Evolutionary conservation across 2,797 vertebrate genomes (phyloP).

Genomic region (Hybognathus amarus): DNA sequence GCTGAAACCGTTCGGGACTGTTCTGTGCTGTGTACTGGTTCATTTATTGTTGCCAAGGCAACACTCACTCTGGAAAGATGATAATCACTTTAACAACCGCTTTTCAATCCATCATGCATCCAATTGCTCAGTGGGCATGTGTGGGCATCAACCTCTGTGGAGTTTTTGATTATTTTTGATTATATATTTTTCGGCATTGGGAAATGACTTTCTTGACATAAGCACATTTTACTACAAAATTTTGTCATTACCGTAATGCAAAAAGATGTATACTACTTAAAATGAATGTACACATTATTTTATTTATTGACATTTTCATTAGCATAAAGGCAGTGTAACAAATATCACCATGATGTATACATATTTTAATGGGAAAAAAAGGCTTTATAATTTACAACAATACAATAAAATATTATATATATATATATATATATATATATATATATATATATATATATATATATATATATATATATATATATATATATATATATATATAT

Average conservation of each 20-base stretch:
- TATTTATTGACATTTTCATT: neutral
- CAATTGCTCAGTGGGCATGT: neutral
- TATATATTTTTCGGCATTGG: too few relatives aligned
- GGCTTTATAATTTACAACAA: too few relatives aligned
- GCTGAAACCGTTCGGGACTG: neutral
- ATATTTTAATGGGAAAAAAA: too few relatives aligned
- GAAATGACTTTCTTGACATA: neutral
- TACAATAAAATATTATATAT: too few relatives aligned
- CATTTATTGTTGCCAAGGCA: conserved; percentile 37
- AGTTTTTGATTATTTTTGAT: neutral
- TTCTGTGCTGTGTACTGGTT: neutral
- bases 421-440: too few relatives aligned
- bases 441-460: too few relatives aligned
- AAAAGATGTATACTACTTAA: neutral
- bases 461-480: too few relatives aligned
- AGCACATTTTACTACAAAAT: neutral
- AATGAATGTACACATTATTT: neutral
- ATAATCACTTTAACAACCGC: neutral
- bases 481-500: too few relatives aligned
- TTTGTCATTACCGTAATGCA: neutral
- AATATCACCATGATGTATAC: too few relatives aligned
- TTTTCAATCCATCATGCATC: conserved; percentile 19
- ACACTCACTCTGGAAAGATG: conserved; percentile 13
- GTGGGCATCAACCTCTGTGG: neutral
- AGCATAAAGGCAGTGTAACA: neutral